Evolutionary conservation across 1,140 invertebrate genomes (phyloP).

Genomic region (Mylabris phalerata): DNA sequence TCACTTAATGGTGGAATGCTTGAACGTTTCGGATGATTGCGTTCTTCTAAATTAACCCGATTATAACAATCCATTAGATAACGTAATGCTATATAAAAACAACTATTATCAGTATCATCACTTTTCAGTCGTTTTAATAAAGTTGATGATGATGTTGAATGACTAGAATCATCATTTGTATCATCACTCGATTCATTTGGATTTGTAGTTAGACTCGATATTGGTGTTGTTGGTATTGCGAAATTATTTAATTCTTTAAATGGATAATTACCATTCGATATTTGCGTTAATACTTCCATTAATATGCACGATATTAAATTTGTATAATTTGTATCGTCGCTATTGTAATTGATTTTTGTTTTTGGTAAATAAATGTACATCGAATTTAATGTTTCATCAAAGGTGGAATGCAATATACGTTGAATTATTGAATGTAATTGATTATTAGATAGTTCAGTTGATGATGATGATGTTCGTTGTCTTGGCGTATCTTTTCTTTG

Average conservation of each 20-base stretch:
- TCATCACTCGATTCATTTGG: too few relatives aligned
- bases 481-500: constrained; percentile 31
- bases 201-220: constrained; percentile 9
- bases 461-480: constrained; percentile 34
- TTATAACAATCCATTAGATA: constrained; percentile 62
- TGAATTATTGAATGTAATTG: constrained; percentile 56
- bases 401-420: constrained; percentile 47
- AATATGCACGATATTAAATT: constrained; percentile 56
- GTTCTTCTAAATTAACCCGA: constrained; percentile 60
- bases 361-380: too few relatives aligned
- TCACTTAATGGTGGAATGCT: constrained; percentile 49
- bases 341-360: neutral
- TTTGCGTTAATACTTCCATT: constrained; percentile 61
- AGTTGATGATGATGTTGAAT: constrained; percentile 20
- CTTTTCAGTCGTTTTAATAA: constrained; percentile 34
- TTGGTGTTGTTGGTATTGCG: constrained; percentile 37
- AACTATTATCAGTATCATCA: constrained; percentile 36
- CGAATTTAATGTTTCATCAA: constrained; percentile 51
- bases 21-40: constrained; percentile 64
- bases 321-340: constrained; percentile 41
- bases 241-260: constrained; percentile 51
- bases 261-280: constrained; percentile 54
- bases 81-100: constrained; percentile 46
- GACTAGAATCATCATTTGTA: too few relatives aligned
- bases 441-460: constrained; percentile 46